phyloP scores from a whole-genome alignment of 1,140 invertebrate genomes.

The Penaeus chinensis region DNA sequence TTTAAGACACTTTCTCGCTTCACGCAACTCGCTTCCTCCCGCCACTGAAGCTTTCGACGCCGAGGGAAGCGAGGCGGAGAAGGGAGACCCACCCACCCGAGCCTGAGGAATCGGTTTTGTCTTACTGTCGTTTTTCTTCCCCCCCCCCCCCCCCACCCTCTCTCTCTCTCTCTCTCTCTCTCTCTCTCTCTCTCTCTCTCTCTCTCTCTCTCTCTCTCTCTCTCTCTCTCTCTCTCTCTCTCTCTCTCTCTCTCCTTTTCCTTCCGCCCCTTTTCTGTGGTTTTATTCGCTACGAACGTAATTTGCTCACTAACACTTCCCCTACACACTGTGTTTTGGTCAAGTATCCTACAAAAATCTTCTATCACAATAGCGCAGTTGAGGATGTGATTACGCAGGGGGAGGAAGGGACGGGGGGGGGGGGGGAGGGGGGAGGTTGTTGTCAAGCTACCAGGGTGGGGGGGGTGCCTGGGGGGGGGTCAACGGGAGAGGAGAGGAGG shows the following conservation, averaged over 20 bases:
- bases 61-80: too few relatives aligned
- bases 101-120: neutral
- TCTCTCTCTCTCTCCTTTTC: neutral
- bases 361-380: conserved; percentile 24
- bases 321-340: conserved; percentile 1
- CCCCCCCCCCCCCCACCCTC: neutral
- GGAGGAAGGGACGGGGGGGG: neutral
- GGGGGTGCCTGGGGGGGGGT: neutral
- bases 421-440: neutral
- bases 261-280: neutral
- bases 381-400: neutral
- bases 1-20: too few relatives aligned
- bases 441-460: neutral
- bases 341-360: neutral
- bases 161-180: conserved; percentile 10
- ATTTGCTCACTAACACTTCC: conserved; percentile 3
- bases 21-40: too few relatives aligned
- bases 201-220: neutral
- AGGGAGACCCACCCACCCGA: too few relatives aligned
- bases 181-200: neutral
- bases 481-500: too few relatives aligned
- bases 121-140: neutral
- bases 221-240: conserved; percentile 9
- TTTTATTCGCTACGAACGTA: neutral
- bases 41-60: too few relatives aligned